Base-by-base conservation (phyloP, 2,113 vertebrate genomes). In the Melanostigma gelatinosum region DNA sequence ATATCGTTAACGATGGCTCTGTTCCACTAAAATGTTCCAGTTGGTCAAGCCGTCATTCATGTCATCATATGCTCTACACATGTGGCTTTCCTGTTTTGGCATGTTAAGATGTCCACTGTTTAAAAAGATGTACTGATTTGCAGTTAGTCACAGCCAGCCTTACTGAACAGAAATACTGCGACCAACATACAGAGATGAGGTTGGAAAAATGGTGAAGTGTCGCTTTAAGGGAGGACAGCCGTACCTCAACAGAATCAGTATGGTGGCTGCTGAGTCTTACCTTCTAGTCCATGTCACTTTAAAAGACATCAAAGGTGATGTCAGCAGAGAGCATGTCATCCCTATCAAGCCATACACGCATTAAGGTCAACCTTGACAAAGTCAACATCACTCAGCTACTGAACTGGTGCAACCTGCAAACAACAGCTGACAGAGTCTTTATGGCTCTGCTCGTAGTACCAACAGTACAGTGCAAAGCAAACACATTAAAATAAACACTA, bases 291-390 rank as follows among this genome's bases (percentile, higher is more conserved):
- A 75, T 75, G 82, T 79, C 77, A 83, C 85, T 88, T 91, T 76
- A 77, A 65, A 27, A 85, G 76, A 83, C 88, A 91, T 91, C 86
- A 84, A 69, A 85, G 79, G 61, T 57, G 5, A 73, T 86, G 87
- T 87, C 85, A 82, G 88, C 82, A 83, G 75, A 87, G 85, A 88
- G 82, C 75, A 81, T 86, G 85, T 88, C 88, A 89, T 87, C 83
- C 74, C 75, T 77, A 84, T 89, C 86, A 88, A 79, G 67, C 75
- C 73, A 67, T 55, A 80, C 61, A 74, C 84, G 75, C 76, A 88
- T 88, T 84, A 84, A 81, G 83, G 90, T 90, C 86, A 90, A 62
- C 80, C 84, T 77, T 76, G 67, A 83, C 88, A 90, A 87, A 89
- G 85, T 83, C 88, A 85, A 73, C 88, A 89, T 77, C 69, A 42